Percentiles rank a stretch among this genome's conserved stretches.
Evolutionary conservation across 2,888 invertebrate genomes (phyloP).

Genomic region (Rhogogaster chlorosoma): DNA sequence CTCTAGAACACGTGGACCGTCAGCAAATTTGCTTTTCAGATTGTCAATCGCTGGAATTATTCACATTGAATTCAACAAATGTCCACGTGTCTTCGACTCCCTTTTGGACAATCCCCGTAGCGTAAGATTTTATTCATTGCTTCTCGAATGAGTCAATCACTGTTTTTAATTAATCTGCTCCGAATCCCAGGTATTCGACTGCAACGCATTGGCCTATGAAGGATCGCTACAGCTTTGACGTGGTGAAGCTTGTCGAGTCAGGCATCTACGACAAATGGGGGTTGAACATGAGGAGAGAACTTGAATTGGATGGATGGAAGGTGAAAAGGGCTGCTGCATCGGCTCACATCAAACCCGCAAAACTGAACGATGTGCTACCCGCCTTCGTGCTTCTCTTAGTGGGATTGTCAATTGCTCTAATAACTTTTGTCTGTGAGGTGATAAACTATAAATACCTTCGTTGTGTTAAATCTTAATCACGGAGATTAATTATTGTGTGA

Average conservation of each 20-base stretch:
- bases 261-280: conserved; percentile 27
- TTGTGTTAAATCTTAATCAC: not conserved
- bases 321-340: not conserved
- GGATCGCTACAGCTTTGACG: conserved; percentile 7
- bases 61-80: not conserved
- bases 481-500: no score
- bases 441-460: not conserved
- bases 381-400: not conserved
- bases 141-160: not conserved
- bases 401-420: not conserved
- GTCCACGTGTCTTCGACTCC: not conserved
- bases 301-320: not conserved
- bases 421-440: conserved; percentile 20
- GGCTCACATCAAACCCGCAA: not conserved
- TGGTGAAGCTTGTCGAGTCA: not conserved
- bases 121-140: not conserved
- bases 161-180: not conserved
- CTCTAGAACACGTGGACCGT: not conserved
- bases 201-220: conserved; percentile 28
- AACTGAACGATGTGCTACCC: not conserved
- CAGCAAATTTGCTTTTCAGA: not conserved
- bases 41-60: not conserved
- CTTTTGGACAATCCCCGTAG: not conserved
- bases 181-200: not conserved
- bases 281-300: not conserved